These are phyloP conservation scores for Euphydryas editha DNA, from an alignment of 2,888 invertebrate species.

Conservation along the genomic window DNA sequence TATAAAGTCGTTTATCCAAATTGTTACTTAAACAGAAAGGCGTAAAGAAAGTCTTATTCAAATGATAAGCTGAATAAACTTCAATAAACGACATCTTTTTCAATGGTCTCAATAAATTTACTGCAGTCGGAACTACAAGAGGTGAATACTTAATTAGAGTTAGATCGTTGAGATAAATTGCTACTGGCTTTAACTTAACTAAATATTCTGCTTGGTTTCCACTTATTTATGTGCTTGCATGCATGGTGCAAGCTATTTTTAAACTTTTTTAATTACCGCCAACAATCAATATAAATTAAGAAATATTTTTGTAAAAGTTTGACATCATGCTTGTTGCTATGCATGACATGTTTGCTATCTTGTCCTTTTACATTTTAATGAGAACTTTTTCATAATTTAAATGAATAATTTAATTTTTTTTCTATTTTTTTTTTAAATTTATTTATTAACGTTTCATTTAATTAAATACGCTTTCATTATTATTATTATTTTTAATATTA, in stretches of 20 bases:
- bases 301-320: too few relatives aligned
- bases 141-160: slow-evolving; percentile 33
- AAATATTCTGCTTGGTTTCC: slow-evolving; percentile 2
- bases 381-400: too few relatives aligned
- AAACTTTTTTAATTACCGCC: too few relatives aligned
- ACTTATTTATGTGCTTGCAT: slow-evolving; percentile 1
- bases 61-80: slow-evolving; percentile 15
- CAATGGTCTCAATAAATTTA: slow-evolving; percentile 25
- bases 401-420: too few relatives aligned
- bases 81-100: slow-evolving; percentile 28
- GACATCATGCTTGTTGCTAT: too few relatives aligned
- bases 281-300: too few relatives aligned
- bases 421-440: too few relatives aligned
- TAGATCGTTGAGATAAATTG: slow-evolving; percentile 22
- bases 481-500: too few relatives aligned
- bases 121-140: slow-evolving; percentile 22
- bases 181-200: slow-evolving; percentile 14
- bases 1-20: slow-evolving; percentile 6
- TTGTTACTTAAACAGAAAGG: slow-evolving; percentile 8
- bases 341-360: too few relatives aligned
- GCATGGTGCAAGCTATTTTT: not conserved
- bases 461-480: too few relatives aligned
- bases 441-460: too few relatives aligned
- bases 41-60: slow-evolving; percentile 17
- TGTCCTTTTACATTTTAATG: too few relatives aligned